These are phyloP conservation scores for Lepidurus packardi DNA, from an alignment of 1,140 invertebrate species.

Conservation along the genomic window DNA sequence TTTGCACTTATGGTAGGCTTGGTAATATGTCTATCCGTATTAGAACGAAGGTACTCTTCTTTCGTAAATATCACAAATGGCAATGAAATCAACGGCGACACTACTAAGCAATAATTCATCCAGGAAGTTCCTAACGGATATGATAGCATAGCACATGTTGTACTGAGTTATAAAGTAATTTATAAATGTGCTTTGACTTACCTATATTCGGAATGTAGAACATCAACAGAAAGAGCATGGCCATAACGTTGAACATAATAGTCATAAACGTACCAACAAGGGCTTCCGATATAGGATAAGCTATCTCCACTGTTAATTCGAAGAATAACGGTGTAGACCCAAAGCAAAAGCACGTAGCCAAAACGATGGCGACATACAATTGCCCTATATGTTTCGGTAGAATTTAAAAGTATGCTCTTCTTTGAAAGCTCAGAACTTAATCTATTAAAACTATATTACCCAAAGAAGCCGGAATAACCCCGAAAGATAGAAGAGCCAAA, in stretches of 20 bases:
- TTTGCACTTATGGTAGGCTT: not conserved
- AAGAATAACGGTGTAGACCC: slow-evolving; percentile 47
- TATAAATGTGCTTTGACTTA: slow-evolving; percentile 40
- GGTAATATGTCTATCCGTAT: slow-evolving; percentile 24
- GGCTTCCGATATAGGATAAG: slow-evolving; percentile 50
- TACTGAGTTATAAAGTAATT: not conserved
- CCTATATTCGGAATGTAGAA: slow-evolving; percentile 46
- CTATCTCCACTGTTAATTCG: slow-evolving; percentile 49
- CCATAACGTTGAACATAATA: slow-evolving; percentile 46
- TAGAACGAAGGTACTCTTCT: slow-evolving; percentile 28
- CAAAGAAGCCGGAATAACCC: slow-evolving; percentile 2
- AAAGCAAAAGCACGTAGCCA: slow-evolving; percentile 47
- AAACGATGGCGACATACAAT: slow-evolving; percentile 41
- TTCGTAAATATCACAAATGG: slow-evolving; percentile 32
- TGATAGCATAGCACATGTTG: not conserved
- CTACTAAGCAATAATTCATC: slow-evolving; percentile 33
- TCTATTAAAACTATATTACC: not conserved
- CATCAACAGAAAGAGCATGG: slow-evolving; percentile 45
- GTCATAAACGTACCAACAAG: slow-evolving; percentile 48
- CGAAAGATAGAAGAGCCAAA: slow-evolving; percentile 39
- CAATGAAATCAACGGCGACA: slow-evolving; percentile 28
- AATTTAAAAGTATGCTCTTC: too few species aligned
- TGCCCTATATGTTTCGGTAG: not conserved
- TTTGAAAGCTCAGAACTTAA: not conserved
- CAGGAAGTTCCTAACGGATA: slow-evolving; percentile 28